Evolutionary conservation across 2,797 vertebrate genomes (phyloP).

Genomic region (Hyperoplus lanceolatus): DNA sequence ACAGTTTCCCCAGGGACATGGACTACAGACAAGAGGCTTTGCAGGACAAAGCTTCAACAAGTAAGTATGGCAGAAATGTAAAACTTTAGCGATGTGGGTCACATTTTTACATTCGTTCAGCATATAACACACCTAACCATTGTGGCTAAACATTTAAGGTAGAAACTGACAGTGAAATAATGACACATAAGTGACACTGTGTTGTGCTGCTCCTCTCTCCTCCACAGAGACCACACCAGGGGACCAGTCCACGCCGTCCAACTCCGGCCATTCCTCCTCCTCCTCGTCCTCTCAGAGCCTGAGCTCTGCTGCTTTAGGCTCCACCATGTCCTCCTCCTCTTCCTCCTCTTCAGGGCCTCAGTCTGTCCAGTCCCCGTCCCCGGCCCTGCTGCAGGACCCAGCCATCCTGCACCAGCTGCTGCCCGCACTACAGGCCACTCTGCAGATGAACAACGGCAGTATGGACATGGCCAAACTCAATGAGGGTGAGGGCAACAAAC

Average conservation of each 20-base stretch:
- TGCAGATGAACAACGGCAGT: conserved; percentile 98
- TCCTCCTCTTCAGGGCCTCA: conserved; percentile 87
- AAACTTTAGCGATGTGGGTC: not conserved
- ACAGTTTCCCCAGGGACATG: conserved; percentile 98
- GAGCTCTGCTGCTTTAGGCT: conserved; percentile 74
- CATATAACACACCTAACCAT: too few relatives aligned
- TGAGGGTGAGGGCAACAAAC: conserved; percentile 88
- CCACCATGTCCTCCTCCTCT: conserved; percentile 84
- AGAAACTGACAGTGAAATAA: not conserved
- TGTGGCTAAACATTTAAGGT: too few relatives aligned
- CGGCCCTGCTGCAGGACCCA: conserved; percentile 96
- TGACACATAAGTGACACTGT: not conserved
- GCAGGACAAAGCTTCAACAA: conserved; percentile 91
- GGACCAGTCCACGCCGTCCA: conserved; percentile 91
- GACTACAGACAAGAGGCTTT: conserved; percentile 99
- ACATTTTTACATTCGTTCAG: not conserved
- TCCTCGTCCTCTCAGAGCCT: conserved; percentile 89
- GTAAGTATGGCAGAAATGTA: conserved; percentile 49
- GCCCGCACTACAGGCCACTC: conserved; percentile 96
- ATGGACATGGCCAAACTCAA: conserved; percentile 99
- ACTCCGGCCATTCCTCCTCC: conserved; percentile 85
- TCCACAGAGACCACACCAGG: conserved; percentile 90
- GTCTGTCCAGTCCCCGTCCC: conserved; percentile 86
- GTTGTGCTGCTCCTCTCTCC: not conserved
- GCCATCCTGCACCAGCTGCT: conserved; percentile 96